phyloP scores from a whole-genome alignment of 2,797 vertebrate genomes.

The Manis pentadactyla region DNA sequence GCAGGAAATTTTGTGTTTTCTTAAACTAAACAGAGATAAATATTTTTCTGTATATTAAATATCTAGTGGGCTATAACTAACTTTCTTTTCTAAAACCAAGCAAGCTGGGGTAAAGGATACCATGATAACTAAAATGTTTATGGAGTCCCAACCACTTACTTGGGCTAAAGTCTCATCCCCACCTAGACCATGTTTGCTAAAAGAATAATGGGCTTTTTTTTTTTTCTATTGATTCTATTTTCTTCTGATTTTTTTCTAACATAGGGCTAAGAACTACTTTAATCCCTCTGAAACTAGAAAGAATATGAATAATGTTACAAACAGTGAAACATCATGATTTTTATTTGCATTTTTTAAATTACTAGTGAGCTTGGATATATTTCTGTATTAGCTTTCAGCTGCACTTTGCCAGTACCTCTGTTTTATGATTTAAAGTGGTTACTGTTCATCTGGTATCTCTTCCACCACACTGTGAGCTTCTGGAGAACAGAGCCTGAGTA shows the following conservation, averaged over 20 bases:
- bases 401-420: background rate
- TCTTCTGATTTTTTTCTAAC: background rate
- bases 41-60: background rate
- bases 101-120: background rate
- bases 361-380: background rate
- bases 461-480: background rate
- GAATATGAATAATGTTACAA: background rate
- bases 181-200: background rate
- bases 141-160: background rate
- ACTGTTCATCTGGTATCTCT: background rate
- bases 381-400: background rate
- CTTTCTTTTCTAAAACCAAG: background rate
- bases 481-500: background rate
- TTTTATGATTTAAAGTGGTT: background rate
- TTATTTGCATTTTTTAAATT: slow-evolving; percentile 49
- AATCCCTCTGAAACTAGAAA: background rate
- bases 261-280: slow-evolving; percentile 15
- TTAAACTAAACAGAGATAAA: background rate
- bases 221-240: background rate
- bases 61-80: background rate
- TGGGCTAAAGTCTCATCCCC: background rate
- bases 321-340: background rate
- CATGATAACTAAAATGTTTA: background rate
- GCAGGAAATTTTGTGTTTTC: background rate
- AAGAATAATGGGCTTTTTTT: background rate